phyloP scores from a whole-genome alignment of 1,140 invertebrate species.

The Drosophila aff. region DNA sequence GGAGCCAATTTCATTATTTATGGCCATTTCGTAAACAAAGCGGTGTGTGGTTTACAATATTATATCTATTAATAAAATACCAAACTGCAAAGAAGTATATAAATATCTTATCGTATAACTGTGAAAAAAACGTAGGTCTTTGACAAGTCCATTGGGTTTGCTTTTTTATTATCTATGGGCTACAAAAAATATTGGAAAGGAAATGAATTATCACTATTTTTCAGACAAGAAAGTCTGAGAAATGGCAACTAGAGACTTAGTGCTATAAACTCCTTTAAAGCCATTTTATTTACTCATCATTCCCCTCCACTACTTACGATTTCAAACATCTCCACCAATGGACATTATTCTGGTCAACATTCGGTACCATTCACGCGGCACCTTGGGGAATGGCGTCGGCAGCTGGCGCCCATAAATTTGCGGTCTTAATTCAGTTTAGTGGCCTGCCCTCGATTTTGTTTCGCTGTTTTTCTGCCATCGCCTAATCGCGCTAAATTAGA shows the following conservation, averaged over 20 bases:
- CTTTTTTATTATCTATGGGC: not conserved
- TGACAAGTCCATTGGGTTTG: not conserved
- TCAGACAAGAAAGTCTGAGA: not conserved
- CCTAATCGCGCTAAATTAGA: conserved; percentile 53
- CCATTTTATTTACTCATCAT: not conserved
- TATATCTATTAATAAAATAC: conserved; percentile 1
- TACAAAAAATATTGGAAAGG: not conserved
- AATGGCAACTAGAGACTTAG: not conserved
- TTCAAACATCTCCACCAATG: conserved; percentile 11
- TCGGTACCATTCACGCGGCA: conserved; percentile 4
- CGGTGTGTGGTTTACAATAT: not conserved
- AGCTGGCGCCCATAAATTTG: conserved; percentile 65
- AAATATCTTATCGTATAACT: not conserved
- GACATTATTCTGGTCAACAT: conserved; percentile 50
- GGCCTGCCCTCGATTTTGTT: conserved; percentile 51
- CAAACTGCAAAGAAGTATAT: not conserved
- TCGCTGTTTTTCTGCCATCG: conserved; percentile 18
- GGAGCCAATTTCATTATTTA: conserved; percentile 6
- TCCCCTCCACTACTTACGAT: not conserved
- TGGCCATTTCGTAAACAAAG: not conserved
- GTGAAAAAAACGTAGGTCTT: not conserved
- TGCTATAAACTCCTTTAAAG: not conserved
- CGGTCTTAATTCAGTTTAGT: conserved; percentile 67
- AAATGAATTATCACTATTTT: not conserved
- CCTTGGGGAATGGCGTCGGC: conserved; percentile 17